Evolutionary conservation across 2,113 vertebrate species (phyloP), one percentile per base, ranked within the genome.

Genomic region (Hippocampus comes): DNA sequence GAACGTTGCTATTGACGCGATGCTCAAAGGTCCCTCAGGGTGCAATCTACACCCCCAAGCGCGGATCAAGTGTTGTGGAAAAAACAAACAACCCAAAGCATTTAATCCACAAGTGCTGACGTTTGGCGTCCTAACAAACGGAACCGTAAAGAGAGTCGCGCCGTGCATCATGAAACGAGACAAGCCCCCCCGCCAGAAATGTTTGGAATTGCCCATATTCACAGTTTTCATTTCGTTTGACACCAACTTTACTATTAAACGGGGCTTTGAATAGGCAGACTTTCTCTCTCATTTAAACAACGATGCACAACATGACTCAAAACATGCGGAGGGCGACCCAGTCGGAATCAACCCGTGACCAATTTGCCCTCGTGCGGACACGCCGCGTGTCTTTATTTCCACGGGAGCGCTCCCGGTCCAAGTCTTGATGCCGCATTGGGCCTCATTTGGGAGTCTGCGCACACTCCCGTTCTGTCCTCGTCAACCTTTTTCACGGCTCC

Each of bases 401-500:
- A 18, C 14, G 17, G 43, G 8, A 23, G 42, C 43, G 8, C 64
- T 27, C n/a, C 17, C 27, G 20, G 23, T 23, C 20, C 41, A 71
- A 60, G 63, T 67, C 18, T n/a, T n/a, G 27, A 41, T 68, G 63
- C 55, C 73, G 20, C n/a, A 59, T 53, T 3, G 71, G 70, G 71
- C 64, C 69, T 76, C 78, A 66, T 87, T 83, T 60, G 27, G 25
- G 70, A 74, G 69, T 53, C 48, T 2, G 48, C 14, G 38, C 75
- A 68, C 73, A 49, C 67, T 81, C 74, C 68, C 71, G 74, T 71
- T 81, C 74, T 3, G 59, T 82, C 79, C 86, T 88, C 86, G 79
- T 25, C 59, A 81, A 71, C 53, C 71, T 76, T 61, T 38, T 46
- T 74, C 56, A 72, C 64, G 74, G 69, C 64, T 74, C 53, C n/a